Conservation (phyloP, 2,888 invertebrate species). For the Arctia plantaginis region DNA sequence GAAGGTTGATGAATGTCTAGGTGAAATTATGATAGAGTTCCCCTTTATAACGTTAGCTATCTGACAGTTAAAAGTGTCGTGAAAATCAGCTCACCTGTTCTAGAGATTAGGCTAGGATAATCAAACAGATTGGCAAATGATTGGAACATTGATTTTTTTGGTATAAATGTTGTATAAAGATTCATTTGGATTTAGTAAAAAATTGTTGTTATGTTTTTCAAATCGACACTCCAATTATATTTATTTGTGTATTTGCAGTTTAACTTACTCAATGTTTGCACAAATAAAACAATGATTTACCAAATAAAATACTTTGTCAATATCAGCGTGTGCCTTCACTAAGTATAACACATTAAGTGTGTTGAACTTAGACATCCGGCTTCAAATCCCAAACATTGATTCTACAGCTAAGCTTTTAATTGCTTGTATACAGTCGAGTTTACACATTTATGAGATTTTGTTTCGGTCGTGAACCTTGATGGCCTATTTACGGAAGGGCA, state of each 20-base stretch:
- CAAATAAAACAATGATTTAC: background rate
- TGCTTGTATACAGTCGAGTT: background rate
- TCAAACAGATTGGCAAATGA: no score
- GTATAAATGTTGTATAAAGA: background rate
- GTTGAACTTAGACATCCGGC: background rate
- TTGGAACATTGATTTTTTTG: background rate
- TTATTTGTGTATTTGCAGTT: background rate
- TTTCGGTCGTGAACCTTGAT: conserved; percentile 6
- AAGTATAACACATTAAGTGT: background rate
- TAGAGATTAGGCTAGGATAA: background rate
- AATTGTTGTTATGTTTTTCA: background rate
- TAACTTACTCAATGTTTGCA: background rate
- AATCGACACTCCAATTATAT: background rate
- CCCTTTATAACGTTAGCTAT: no score
- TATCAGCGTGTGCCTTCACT: background rate
- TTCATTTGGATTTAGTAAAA: background rate
- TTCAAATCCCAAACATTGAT: background rate
- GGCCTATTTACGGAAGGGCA: background rate
- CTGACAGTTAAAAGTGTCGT: background rate
- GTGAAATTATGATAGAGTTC: no score
- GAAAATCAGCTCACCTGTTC: background rate
- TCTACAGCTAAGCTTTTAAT: conserved; percentile 8
- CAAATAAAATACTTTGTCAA: background rate
- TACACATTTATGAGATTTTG: conserved; percentile 4
- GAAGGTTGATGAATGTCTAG: no score